These are phyloP conservation scores for Tyto alba DNA, from an alignment of 2,113 vertebrate species.

Conservation along the genomic window DNA sequence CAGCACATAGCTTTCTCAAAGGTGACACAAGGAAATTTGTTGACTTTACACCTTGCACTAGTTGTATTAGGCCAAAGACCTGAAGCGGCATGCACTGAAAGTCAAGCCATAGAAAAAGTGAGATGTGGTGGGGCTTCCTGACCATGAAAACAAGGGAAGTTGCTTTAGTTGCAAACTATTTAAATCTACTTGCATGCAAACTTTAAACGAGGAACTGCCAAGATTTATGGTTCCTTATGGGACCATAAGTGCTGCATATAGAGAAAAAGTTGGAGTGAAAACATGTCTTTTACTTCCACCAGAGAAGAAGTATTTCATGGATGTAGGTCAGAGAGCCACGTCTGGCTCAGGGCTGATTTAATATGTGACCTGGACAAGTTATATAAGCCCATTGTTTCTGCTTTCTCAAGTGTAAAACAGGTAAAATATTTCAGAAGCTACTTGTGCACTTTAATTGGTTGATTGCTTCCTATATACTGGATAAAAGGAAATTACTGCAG, in stretches of 20 bases:
- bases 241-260: background rate
- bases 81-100: background rate
- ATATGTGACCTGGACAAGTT: background rate
- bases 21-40: background rate
- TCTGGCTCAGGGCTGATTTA: conserved; percentile 15
- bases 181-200: background rate
- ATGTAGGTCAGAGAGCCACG: background rate
- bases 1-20: background rate
- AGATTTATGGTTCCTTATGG: background rate
- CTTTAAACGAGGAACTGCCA: background rate
- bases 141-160: background rate
- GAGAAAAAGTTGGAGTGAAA: conserved; percentile 10
- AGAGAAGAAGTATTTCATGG: background rate
- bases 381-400: conserved; percentile 39
- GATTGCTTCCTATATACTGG: background rate
- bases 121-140: background rate
- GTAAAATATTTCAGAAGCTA: conserved; percentile 2
- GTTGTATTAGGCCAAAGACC: background rate
- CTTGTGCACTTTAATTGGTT: background rate
- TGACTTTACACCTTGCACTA: background rate
- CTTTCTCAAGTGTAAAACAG: conserved; percentile 41
- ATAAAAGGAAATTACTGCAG: conserved; percentile 8
- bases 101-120: background rate
- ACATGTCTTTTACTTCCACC: background rate
- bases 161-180: background rate